Base-by-base conservation (phyloP, 2,888 invertebrate genomes). In the Apantesis nais region DNA sequence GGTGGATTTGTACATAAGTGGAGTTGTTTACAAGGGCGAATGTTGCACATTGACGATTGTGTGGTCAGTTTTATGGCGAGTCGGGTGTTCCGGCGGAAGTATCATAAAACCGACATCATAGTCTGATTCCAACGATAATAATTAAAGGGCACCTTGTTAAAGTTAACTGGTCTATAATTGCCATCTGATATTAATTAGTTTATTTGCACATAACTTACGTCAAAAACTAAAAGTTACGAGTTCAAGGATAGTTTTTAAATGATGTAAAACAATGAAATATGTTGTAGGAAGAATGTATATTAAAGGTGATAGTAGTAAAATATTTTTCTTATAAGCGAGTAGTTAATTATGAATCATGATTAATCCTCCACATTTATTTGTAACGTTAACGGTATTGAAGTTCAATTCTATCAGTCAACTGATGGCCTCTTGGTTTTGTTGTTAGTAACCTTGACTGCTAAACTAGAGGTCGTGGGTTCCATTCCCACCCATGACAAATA, bases 101-200 rank as follows among this genome's bases (percentile, higher is more conserved):
- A 88, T 88, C 89, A 86, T 94, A 93, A 91, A 92, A 86, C 88
- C 84, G 79, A 85, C 87, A 86, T 88, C 91, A 89, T 87, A 88
- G 85, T 86, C 88, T 89, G 94, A 93, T 93, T 92, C 86, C 84
- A 81, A 86, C 87, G 93, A 93, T 94, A 93, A 91, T 90, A 87
- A 89, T 91, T 90, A 93, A 92, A 89, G 91, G 86, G 89, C 90
- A 91, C 90, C 94, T 93, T 91, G 93, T 95, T 94, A 93, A 91
- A 91, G 85, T 92, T 91, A 93, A 94, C 90, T 88, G 90, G 88
- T 91, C 89, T 88, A 90, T 93, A 91, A 93, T 91, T 90, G 89
- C 88, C 83, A 82, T 83, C 86, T 86, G 86, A 89, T 89, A 89
- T 87, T 92, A 90, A 90, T 90, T 90, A 87, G 84, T 81, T 79